Percentiles rank a stretch among this genome's conserved stretches.
Evolutionary conservation across 2,113 vertebrate species (phyloP).

Genomic region (Vidua chalybeata): DNA sequence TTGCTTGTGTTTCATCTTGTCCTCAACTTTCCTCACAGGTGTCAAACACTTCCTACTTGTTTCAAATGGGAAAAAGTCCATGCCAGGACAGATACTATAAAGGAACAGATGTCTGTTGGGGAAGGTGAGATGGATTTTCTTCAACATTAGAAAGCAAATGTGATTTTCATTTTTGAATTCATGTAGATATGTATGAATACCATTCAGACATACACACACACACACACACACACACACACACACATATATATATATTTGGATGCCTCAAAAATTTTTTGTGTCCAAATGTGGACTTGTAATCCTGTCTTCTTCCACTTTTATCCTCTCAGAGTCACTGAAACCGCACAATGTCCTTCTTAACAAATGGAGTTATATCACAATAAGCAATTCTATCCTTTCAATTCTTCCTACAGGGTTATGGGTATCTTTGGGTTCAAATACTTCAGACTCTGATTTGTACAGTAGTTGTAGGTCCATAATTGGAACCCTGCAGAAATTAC

Average conservation of each 20-base stretch:
- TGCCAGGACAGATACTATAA: neutral
- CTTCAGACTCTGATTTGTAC: neutral
- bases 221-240: neutral
- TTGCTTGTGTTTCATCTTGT: neutral
- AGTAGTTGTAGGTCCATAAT: neutral
- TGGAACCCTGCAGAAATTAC: neutral
- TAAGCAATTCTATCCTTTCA: neutral
- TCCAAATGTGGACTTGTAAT: neutral
- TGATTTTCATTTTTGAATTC: neutral
- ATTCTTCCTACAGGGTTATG: neutral
- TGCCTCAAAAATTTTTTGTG: neutral
- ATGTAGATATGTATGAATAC: neutral
- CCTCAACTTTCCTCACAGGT: neutral
- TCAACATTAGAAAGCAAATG: neutral
- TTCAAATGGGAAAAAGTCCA: neutral
- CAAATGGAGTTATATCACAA: neutral
- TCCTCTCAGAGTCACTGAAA: neutral
- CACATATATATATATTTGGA: neutral
- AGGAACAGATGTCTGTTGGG: neutral
- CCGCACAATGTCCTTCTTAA: neutral
- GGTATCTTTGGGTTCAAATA: neutral
- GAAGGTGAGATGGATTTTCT: neutral
- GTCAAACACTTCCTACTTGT: neutral
- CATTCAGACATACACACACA: neutral
- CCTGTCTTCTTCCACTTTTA: neutral